Percentiles rank a stretch among this genome's conserved stretches.
Conservation (phyloP, 2,888 invertebrate genomes). For the Drosophila picticornis region DNA sequence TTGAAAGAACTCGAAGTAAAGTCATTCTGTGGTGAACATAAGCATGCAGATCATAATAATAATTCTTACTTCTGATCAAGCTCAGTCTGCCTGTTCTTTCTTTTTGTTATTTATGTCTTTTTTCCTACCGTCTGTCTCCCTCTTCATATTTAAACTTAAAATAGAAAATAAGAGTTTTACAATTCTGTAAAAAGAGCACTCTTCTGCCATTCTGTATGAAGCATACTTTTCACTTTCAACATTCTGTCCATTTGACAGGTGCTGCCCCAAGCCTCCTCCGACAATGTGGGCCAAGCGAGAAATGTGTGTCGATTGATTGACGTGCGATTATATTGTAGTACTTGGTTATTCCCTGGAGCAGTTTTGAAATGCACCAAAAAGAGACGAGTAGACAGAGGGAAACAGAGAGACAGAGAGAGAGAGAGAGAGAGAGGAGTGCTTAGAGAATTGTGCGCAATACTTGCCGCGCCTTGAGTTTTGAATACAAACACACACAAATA, state of each 20-base stretch:
- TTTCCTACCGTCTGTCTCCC: not conserved
- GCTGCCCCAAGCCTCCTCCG: slow-evolving; percentile 13
- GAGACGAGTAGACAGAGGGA: not conserved
- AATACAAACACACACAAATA: not conserved
- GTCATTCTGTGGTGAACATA: not conserved
- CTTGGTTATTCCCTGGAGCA: slow-evolving; percentile 53
- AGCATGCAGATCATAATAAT: not conserved
- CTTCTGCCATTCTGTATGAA: not conserved
- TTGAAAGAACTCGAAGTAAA: not conserved
- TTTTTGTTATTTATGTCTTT: not conserved
- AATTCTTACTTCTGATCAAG: not conserved
- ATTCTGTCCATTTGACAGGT: slow-evolving; percentile 32
- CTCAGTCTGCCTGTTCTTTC: not conserved
- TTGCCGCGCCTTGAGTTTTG: slow-evolving; percentile 20
- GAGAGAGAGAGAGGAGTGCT: not conserved
- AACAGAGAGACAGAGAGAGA: not conserved
- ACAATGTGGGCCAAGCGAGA: slow-evolving; percentile 22
- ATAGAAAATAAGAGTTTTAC: not conserved
- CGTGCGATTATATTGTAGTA: slow-evolving; percentile 9
- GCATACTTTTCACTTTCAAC: not conserved
- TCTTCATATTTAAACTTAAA: not conserved
- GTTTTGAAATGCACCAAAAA: slow-evolving; percentile 6
- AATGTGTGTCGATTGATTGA: slow-evolving; percentile 43
- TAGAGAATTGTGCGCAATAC: slow-evolving; percentile 10
- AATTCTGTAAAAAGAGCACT: not conserved